Evolutionary conservation across 1,140 invertebrate species (phyloP).

Genomic region (Diorhabda elongata): DNA sequence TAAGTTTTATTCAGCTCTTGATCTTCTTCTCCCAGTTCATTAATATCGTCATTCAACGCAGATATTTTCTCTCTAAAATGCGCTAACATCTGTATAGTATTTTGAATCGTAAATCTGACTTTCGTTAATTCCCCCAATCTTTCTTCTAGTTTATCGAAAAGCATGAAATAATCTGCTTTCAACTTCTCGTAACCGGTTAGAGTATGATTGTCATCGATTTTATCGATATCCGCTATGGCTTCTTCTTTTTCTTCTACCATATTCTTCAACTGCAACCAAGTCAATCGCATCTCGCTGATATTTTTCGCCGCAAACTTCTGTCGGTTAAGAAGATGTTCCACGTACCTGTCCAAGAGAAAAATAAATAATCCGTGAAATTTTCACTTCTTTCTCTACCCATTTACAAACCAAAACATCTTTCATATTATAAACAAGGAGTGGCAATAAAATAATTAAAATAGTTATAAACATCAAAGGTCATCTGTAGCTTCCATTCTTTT

Average conservation of each 20-base stretch:
- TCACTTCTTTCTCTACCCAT: too few relatives aligned
- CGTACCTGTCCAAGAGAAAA: background rate
- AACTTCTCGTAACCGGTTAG: slow-evolving; percentile 41
- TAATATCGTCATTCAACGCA: slow-evolving; percentile 21
- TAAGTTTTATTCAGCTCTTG: background rate
- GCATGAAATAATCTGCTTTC: slow-evolving; percentile 43
- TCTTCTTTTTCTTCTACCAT: slow-evolving; percentile 28
- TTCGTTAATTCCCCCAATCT: slow-evolving; percentile 38
- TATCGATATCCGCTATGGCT: slow-evolving; percentile 19
- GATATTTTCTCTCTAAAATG: slow-evolving; percentile 43
- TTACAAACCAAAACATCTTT: too few relatives aligned
- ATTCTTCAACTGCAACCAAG: slow-evolving; percentile 29
- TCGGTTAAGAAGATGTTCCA: background rate
- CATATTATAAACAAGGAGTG: too few relatives aligned
- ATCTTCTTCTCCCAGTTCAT: slow-evolving; percentile 16
- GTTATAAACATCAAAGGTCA: too few relatives aligned
- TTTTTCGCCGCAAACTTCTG: background rate
- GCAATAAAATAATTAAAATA: too few relatives aligned
- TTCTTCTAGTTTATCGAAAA: slow-evolving; percentile 45
- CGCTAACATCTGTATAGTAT: slow-evolving; percentile 39
- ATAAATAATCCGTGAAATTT: too few relatives aligned
- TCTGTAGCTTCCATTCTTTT: too few relatives aligned
- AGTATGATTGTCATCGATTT: slow-evolving; percentile 26
- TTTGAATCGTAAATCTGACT: slow-evolving; percentile 35
- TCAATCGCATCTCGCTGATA: slow-evolving; percentile 29